Evolutionary conservation across 2,888 invertebrate species (phyloP).

Genomic region (Carpatolechia fugitivella): DNA sequence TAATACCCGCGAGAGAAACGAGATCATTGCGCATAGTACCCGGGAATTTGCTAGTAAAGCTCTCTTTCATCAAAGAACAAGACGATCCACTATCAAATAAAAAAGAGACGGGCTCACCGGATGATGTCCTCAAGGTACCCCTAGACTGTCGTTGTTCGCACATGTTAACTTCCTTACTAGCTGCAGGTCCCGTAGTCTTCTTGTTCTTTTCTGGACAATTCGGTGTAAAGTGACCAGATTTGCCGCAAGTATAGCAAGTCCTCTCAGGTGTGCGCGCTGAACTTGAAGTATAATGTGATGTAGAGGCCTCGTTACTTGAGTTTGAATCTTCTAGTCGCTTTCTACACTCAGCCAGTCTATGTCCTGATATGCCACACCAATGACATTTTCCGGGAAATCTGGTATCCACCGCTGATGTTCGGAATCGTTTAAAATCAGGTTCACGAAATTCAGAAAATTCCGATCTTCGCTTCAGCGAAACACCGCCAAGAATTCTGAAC

Average conservation of each 20-base stretch:
- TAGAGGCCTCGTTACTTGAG: no score
- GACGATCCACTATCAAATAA: constrained; percentile 29
- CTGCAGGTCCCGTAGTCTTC: neutral
- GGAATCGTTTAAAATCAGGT: no score
- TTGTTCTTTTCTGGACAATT: constrained; percentile 11
- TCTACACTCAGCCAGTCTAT: neutral
- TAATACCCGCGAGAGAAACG: neutral
- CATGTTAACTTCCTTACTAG: neutral
- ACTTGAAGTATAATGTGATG: neutral
- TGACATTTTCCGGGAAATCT: neutral
- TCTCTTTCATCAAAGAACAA: constrained; percentile 27
- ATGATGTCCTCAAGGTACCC: constrained; percentile 18
- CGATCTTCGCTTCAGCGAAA: neutral
- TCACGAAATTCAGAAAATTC: constrained; percentile 14
- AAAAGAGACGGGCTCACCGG: constrained; percentile 25
- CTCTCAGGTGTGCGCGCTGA: neutral
- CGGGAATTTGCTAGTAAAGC: constrained; percentile 8
- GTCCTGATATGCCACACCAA: neutral
- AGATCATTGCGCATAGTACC: neutral
- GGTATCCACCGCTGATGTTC: no score
- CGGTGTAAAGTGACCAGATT: constrained; percentile 11
- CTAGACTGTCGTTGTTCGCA: constrained; percentile 11
- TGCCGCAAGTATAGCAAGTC: constrained; percentile 9
- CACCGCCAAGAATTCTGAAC: neutral
- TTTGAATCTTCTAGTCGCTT: neutral